Base-by-base conservation (phyloP, 30 jellyfish, hydroid and myxozoan genomes). In the Cassiopea xamachana region DNA sequence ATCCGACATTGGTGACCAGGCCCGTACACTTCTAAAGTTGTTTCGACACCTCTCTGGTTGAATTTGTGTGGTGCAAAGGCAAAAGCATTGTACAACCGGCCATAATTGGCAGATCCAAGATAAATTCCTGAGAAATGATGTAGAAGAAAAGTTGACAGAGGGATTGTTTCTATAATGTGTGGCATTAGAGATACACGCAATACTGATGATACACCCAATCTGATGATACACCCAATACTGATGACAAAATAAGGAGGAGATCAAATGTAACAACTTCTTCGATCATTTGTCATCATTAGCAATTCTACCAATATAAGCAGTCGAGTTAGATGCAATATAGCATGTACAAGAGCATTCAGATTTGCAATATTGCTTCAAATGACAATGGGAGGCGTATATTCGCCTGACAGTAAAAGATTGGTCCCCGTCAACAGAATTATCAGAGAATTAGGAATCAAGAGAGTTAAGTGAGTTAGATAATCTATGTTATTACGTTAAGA, bases 211-310 rank as follows among this genome's bases (percentile, higher is more conserved):
- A 27, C 39, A 27, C 39, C 39, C 39, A 27, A 27, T 27, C 39
- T 27, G 39, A 27, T 27, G 39, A 27, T 27, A 27, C 39, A 27
- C 58, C 64, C 76, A 80, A 80, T 80, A 50, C 77, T 18, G 64
- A 60, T 18, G 73, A 45, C 46, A 82, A 82, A 59, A 82, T 7
- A 60, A 70, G 60, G 71, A 49, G 82, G 59, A 70, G 74, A 55
- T 19, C 15, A 10, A 71, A 71, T 71, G 47, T 71, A 5, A 43
- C 15, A 43, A 71, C 80, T 71, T 71, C 12, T 71, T 39, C 55
- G 18, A 51, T 14, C 80, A 43, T 71, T 19, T 43, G 80, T 18
- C 80, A 19, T 71, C 64, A 71, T 19, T 43, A 27, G 27, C 27
- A 19, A 27, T 27, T 27, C 39, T 27, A 27, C 39, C 50, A 12